These are phyloP conservation scores for Takifugu flavidus DNA, from an alignment of 2,113 vertebrate genomes.

Conservation along the genomic window DNA sequence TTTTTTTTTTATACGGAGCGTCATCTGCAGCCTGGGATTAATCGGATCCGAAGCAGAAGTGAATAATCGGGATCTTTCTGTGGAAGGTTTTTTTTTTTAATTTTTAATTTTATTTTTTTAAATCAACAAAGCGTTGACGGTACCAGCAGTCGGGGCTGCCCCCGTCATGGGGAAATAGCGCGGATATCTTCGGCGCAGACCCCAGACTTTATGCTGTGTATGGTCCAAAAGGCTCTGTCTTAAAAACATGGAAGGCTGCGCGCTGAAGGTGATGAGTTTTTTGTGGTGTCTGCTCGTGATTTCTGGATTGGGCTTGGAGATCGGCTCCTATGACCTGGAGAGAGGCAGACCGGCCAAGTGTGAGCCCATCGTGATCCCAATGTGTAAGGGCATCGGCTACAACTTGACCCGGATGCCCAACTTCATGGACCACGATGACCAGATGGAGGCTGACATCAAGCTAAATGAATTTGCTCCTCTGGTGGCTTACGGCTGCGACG, in stretches of 20 bases:
- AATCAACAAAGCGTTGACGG: constrained; percentile 15
- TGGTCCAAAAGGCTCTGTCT: constrained; percentile 16
- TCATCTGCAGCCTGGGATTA: constrained; percentile 25
- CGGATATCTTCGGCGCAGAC: constrained; percentile 17
- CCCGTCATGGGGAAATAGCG: constrained; percentile 54
- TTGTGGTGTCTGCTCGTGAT: constrained; percentile 79
- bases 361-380: constrained; percentile 89
- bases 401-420: constrained; percentile 98
- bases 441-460: constrained; percentile 89
- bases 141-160: constrained; percentile 20
- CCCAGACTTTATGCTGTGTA: constrained; percentile 21
- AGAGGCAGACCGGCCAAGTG: constrained; percentile 88
- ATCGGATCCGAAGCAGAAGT: neutral
- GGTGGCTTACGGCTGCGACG: constrained; percentile 94
- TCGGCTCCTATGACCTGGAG: constrained; percentile 85
- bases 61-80: neutral
- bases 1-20: constrained; percentile 17
- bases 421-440: constrained; percentile 90
- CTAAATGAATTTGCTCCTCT: constrained; percentile 93
- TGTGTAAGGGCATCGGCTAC: constrained; percentile 98
- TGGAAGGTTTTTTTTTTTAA: neutral
- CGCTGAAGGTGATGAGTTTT: constrained; percentile 61
- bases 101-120: neutral
- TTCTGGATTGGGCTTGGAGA: constrained; percentile 80
- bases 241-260: constrained; percentile 64